Base-by-base conservation (phyloP, 2,113 vertebrate genomes). In the Perognathus longimembris region DNA sequence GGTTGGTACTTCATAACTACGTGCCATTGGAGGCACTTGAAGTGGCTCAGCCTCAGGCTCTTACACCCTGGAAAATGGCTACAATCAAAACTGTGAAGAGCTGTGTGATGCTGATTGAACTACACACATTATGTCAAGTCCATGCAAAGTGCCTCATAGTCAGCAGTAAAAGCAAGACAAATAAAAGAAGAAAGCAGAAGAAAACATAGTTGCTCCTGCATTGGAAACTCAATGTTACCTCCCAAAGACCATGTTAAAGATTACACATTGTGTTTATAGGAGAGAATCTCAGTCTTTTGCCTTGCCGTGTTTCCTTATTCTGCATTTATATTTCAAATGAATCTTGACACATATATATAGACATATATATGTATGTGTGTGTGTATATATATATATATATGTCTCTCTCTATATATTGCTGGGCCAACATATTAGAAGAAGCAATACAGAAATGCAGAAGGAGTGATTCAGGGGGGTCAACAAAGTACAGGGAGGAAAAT, bases 41-140 rank as follows among this genome's bases (percentile, higher is more conserved):
- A 20, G 4, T 54, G 6, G 28, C 30, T 30, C 42, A 70, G 17
- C 57, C 74, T 90, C 82, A 30, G 66, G 67, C 84, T 85, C n/a
- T 63, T 59, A 64, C 28, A 30, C 69, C 45, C 79, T 79, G 26
- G n/a, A n/a, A 93, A 95, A 34, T 70, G 71, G 75, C 26, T 34
- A 2, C 38, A n/a, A 66, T 79, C 81, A 36, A 76, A 36, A 83
- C 30, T 20, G 24, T n/a, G 82, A 14, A 82, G 26, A 7, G 28
- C 50, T 71, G 1, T 69, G 70, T 32, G 32, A 45, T 20, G 24
- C 30, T 9, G 32, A 50, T 4, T 26, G 34, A 90, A 69, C 22
- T 24, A 59, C 57, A 14, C 34, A 59, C 36, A 32, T n/a, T 59
- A 54, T 74, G 57, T 28, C 14, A 74, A 59, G 30, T 21, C 10